Conservation (phyloP, 2,888 invertebrate species). For the Drosophila suboccidentalis region DNA sequence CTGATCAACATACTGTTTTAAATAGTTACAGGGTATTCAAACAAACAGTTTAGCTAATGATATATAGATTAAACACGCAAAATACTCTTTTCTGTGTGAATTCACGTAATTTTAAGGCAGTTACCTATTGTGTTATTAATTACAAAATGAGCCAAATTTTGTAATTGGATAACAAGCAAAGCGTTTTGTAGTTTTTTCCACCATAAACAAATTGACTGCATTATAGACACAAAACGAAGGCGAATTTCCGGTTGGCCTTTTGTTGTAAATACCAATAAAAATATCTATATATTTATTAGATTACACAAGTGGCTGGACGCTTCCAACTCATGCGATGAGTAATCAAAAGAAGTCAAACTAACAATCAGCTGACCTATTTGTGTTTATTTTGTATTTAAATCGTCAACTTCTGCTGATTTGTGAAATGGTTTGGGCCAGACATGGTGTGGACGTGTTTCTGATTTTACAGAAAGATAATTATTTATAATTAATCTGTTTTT, state of each 20-base stretch:
- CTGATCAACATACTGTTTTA: neutral
- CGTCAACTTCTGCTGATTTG: constrained; percentile 3
- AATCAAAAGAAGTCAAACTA: constrained; percentile 18
- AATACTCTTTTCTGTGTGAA: constrained; percentile 3
- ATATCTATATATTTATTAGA: neutral
- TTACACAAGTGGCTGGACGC: neutral
- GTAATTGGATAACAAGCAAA: constrained; percentile 43
- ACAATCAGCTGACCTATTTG: constrained; percentile 14
- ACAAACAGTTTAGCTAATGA: constrained; percentile 22
- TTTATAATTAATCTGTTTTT: constrained; percentile 2
- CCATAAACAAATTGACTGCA: neutral
- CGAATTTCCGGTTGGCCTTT: constrained; percentile 14
- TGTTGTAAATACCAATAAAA: neutral
- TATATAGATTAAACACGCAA: constrained; percentile 27
- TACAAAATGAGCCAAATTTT: constrained; percentile 17
- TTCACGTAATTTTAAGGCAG: constrained; percentile 28
- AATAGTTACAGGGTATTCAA: constrained; percentile 1
- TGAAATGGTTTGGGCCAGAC: constrained; percentile 1
- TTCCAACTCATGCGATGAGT: constrained; percentile 14
- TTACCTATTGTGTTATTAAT: constrained; percentile 24
- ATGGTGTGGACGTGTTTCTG: constrained; percentile 35
- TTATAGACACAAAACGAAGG: constrained; percentile 3
- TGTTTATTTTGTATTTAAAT: constrained; percentile 8
- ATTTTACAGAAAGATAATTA: constrained; percentile 18
- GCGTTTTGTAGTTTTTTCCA: constrained; percentile 15